A percentile compares a stretch with the other conserved stretches of the same genome.
These are phyloP conservation scores for Acestrorhynchus altus DNA, from an alignment of 2,797 vertebrate species.

Conservation along the genomic window DNA sequence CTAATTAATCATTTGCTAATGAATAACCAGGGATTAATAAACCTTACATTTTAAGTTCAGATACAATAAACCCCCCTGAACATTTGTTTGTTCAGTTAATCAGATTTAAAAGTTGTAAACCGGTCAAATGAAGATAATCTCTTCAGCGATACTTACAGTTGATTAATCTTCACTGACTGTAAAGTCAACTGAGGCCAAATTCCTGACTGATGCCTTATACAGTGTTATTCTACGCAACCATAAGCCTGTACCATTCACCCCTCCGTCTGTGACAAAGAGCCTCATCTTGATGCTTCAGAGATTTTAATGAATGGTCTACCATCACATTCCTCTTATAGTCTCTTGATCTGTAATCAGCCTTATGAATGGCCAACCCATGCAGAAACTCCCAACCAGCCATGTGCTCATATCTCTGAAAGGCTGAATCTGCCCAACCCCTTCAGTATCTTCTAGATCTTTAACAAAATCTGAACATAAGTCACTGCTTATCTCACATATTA, in stretches of 20 bases:
- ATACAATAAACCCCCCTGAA: no score
- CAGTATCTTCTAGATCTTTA: not conserved
- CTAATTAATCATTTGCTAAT: not conserved
- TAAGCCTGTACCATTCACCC: not conserved
- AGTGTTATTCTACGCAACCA: not conserved
- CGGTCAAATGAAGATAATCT: not conserved
- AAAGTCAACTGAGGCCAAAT: not conserved
- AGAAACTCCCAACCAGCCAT: not conserved
- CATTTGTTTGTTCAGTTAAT: not conserved
- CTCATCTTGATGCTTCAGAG: conserved; percentile 8
- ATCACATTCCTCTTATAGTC: not conserved
- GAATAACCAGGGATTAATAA: no score
- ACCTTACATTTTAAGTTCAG: no score
- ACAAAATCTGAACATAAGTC: not conserved
- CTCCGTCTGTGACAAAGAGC: not conserved
- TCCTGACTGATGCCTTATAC: not conserved
- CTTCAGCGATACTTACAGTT: not conserved
- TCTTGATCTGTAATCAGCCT: not conserved
- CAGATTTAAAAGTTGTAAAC: not conserved
- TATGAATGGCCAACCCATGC: not conserved
- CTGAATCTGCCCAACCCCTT: not conserved
- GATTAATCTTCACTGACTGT: not conserved
- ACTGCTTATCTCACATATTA: not conserved
- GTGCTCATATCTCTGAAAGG: not conserved
- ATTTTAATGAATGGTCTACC: not conserved